Conservation (phyloP, 2,797 vertebrate species). For the Coendou prehensilis region DNA sequence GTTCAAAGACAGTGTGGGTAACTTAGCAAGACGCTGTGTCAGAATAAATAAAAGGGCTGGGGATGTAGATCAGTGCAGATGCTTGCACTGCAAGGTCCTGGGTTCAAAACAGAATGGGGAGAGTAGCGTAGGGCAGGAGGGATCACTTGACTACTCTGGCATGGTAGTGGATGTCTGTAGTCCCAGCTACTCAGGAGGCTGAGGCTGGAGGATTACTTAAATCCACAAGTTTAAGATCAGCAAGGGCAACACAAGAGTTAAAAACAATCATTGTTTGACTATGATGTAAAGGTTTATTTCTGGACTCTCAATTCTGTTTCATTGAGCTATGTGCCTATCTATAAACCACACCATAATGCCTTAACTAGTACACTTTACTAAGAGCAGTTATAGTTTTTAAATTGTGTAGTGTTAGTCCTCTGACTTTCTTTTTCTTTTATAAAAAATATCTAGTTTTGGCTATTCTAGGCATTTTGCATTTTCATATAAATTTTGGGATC, state of each 20-base stretch:
- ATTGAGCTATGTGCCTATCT: not conserved
- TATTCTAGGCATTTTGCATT: not conserved
- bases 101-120: not conserved
- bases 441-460: not conserved
- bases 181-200: not conserved
- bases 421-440: not conserved
- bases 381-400: slow-evolving; percentile 23
- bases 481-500: not conserved
- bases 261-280: not conserved
- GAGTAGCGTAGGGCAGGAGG: not conserved
- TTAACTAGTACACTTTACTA: not conserved
- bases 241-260: not conserved
- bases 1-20: not conserved
- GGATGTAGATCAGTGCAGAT: not conserved
- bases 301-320: not conserved
- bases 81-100: not conserved
- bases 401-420: not conserved
- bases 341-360: not conserved
- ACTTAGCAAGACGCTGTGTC: not conserved
- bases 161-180: not conserved
- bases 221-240: not conserved
- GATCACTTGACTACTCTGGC: not conserved
- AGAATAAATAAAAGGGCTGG: not conserved
- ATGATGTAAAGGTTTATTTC: slow-evolving; percentile 42
- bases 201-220: not conserved